Evolutionary conservation across 2,797 vertebrate genomes (phyloP), one percentile per base, ranked within the genome.

Genomic region (Microchirus variegatus): DNA sequence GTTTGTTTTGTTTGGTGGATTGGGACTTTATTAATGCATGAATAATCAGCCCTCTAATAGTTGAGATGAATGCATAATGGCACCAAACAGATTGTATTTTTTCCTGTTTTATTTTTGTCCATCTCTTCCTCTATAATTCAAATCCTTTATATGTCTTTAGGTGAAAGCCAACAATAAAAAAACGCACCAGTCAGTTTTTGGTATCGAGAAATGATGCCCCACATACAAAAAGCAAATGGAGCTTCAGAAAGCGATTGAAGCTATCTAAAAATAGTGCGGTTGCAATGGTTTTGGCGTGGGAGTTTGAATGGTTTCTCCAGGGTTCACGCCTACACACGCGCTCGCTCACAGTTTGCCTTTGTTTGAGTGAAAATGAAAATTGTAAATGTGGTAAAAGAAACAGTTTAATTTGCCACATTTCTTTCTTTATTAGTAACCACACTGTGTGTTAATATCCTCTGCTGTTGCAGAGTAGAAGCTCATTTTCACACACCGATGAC

Each of bases 221-320:
- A 85, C 73, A 87, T 88, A 84, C 69, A 70, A 82, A 70, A 82
- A 58, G 54, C 80, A 69, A 85, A 60, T 43, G 56, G 78, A 78
- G 76, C 81, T 53, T 68, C 68, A 80, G 77, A 87, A 79, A 82
- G 75, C 90, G 87, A 88, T 87, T 84, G 83, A 79, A 87, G 78
- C 11, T 10, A 47, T 72, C 82, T 86, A 87, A 78, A 89, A 87
- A 89, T 91, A 90, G 83, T 61, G 36, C 31, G 2, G 47, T 60
- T 65, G 73, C 84, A 81, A 80, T 67, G 78, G 18, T 75, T 83
- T 58, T 46, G 57, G 40, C 71, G 77, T 77, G 77, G 67, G 78
- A 72, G 75, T 70, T 49, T 86, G 78, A 85, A 80, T 86, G 84
- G 82, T 71, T 84, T 84, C n/a, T 83, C 72, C 64, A 76, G 70